phyloP scores from a whole-genome alignment of 1,140 invertebrate species.

The Heliconius himera region DNA sequence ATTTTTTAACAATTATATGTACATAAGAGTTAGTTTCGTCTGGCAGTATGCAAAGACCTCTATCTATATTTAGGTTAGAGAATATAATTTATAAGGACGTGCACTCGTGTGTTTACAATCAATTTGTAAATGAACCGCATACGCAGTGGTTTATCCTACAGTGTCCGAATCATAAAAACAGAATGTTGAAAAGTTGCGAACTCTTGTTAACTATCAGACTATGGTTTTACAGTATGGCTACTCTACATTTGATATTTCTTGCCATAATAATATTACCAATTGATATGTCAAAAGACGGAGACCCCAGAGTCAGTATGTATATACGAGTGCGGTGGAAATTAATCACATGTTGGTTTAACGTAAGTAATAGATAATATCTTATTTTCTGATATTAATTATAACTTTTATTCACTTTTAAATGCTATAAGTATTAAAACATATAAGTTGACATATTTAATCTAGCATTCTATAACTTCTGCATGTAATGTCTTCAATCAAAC shows the following conservation, averaged over 20 bases:
- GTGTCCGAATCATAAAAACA: not conserved
- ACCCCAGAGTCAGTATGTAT: constrained; percentile 50
- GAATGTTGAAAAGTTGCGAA: constrained; percentile 39
- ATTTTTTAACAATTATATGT: not conserved
- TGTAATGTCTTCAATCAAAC: too few species aligned
- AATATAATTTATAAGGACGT: not conserved
- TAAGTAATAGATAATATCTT: constrained; percentile 41
- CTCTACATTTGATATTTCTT: constrained; percentile 44
- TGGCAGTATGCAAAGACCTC: not conserved
- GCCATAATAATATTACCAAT: constrained; percentile 45
- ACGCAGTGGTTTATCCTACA: not conserved
- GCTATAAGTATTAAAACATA: too few species aligned
- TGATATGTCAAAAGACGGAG: constrained; percentile 50
- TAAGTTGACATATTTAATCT: too few species aligned
- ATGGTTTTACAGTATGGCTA: constrained; percentile 42
- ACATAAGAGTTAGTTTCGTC: not conserved
- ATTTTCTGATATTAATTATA: not conserved
- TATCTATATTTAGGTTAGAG: not conserved
- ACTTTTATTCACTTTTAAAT: too few species aligned
- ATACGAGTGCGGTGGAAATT: constrained; percentile 48
- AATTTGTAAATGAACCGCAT: not conserved
- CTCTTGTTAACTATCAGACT: constrained; percentile 43
- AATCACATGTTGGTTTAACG: constrained; percentile 60
- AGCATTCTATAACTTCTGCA: too few species aligned
- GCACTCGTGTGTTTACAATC: constrained; percentile 9